A percentile compares a stretch with the other conserved stretches of the same genome.
phyloP scores from a whole-genome alignment of 2,113 vertebrate genomes.

The Pelvicachromis taeniatus region DNA sequence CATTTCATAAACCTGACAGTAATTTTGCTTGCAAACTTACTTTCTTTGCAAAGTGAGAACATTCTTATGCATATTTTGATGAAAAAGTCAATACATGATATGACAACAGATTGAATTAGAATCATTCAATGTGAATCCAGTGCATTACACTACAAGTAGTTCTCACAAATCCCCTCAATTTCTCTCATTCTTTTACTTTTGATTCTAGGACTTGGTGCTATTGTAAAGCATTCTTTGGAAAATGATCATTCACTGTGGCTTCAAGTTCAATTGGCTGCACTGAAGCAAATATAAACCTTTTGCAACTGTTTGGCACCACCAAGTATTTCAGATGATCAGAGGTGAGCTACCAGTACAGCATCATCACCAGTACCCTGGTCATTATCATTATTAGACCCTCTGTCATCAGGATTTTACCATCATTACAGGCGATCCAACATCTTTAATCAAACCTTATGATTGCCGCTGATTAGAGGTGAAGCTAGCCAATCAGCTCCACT shows the following conservation, averaged over 20 bases:
- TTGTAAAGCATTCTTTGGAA: neutral
- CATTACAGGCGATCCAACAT: conserved; percentile 27
- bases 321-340: conserved; percentile 20
- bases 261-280: neutral
- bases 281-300: neutral
- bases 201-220: neutral
- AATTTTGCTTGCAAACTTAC: neutral
- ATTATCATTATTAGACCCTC: conserved; percentile 25
- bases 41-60: neutral
- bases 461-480: conserved; percentile 46
- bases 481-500: conserved; percentile 38
- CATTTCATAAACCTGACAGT: neutral
- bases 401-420: conserved; percentile 35
- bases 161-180: neutral
- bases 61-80: neutral
- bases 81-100: neutral
- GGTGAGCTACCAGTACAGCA: neutral
- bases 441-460: conserved; percentile 58
- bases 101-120: neutral
- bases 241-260: neutral
- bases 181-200: neutral
- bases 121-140: neutral
- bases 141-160: neutral
- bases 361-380: neutral
- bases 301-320: neutral